Conservation (phyloP, 2,888 invertebrate genomes). For the Dexiosoma caninum region DNA sequence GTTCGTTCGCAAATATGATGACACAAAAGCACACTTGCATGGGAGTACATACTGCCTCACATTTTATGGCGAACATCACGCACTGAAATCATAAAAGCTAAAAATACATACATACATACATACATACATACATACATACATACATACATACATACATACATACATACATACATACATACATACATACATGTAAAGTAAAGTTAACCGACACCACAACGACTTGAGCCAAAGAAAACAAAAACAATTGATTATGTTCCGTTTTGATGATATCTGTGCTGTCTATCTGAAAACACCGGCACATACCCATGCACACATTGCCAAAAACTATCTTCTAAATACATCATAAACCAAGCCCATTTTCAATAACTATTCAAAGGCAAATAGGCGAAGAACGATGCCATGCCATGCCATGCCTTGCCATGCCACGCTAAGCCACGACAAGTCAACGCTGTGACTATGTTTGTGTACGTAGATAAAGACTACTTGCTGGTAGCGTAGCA, state of each 20-base stretch:
- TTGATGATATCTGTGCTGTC: conserved; percentile 38
- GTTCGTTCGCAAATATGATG: conserved; percentile 8
- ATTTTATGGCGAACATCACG: conserved; percentile 49
- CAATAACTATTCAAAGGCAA: conserved; percentile 52
- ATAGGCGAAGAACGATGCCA: neutral
- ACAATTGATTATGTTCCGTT: conserved; percentile 59
- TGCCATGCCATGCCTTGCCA: neutral
- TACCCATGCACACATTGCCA: neutral
- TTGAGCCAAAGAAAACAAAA: conserved; percentile 28
- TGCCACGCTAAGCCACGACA: conserved; percentile 2
- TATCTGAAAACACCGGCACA: conserved; percentile 6
- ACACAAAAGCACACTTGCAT: too few species aligned
- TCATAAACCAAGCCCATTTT: conserved; percentile 54
- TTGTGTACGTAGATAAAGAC: neutral
- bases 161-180: too few species aligned
- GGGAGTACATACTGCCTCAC: neutral
- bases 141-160: too few species aligned
- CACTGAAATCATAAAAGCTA: conserved; percentile 35
- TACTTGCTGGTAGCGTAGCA: neutral
- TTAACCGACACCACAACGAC: conserved; percentile 14
- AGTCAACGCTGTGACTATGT: conserved; percentile 28
- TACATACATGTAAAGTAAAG: neutral
- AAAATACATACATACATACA: neutral
- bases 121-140: too few species aligned
- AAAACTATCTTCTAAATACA: conserved; percentile 20